Evolutionary conservation across 2,888 invertebrate genomes (phyloP).

Genomic region (Polydrusus cervinus): DNA sequence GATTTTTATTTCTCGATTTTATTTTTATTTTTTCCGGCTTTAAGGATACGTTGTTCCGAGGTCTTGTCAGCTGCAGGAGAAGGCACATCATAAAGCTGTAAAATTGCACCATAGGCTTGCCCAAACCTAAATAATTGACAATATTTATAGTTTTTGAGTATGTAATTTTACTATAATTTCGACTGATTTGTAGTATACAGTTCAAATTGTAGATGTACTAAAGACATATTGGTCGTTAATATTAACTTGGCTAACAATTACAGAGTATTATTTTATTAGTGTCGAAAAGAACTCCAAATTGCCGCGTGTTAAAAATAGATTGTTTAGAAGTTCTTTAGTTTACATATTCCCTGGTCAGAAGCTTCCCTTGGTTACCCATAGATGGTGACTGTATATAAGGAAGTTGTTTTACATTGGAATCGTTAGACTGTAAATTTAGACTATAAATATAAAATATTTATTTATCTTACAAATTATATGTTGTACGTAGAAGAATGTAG

Average conservation of each 20-base stretch:
- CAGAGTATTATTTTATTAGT: too few species aligned
- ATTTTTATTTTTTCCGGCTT: conserved; percentile 19
- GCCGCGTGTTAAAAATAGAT: too few species aligned
- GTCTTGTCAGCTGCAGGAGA: conserved; percentile 51
- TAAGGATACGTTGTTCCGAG: conserved; percentile 50
- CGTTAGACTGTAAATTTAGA: not conserved
- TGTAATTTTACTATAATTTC: not conserved
- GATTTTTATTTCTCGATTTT: not conserved
- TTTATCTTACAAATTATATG: not conserved
- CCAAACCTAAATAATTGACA: conserved; percentile 35
- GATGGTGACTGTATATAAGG: not conserved
- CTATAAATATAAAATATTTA: not conserved
- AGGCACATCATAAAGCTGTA: conserved; percentile 49
- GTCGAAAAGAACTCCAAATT: too few species aligned
- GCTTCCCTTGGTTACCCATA: not conserved
- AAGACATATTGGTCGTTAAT: too few species aligned
- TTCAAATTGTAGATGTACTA: too few species aligned
- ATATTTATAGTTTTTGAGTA: not conserved
- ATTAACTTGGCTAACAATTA: too few species aligned
- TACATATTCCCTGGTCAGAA: not conserved
- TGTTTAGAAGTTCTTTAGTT: not conserved
- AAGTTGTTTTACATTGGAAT: not conserved
- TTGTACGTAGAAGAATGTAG: not conserved
- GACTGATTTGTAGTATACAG: not conserved
- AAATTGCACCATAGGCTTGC: conserved; percentile 47